Conservation (phyloP, 2,797 vertebrate genomes). For the Apogon hyalosoma region DNA sequence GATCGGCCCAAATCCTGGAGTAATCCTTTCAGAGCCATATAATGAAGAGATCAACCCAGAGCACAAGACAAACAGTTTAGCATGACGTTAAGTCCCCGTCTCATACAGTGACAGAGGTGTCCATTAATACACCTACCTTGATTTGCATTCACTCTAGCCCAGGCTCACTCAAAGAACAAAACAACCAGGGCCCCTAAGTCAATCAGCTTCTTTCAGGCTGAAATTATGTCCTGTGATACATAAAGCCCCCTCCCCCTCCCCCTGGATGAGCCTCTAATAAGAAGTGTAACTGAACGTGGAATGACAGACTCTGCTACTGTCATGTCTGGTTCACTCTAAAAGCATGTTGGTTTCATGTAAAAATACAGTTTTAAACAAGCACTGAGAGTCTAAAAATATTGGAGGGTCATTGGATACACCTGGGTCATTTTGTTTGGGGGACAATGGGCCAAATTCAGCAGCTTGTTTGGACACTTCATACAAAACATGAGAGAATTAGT, state of each 20-base stretch:
- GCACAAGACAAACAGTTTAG: slow-evolving; percentile 86
- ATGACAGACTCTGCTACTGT: slow-evolving; percentile 20
- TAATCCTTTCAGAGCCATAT: slow-evolving; percentile 82
- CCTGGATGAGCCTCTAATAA: slow-evolving; percentile 34
- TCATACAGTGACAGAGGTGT: slow-evolving; percentile 81
- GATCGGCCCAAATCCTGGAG: slow-evolving; percentile 82
- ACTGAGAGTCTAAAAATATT: too few relatives aligned
- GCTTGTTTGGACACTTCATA: too few relatives aligned
- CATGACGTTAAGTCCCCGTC: slow-evolving; percentile 75
- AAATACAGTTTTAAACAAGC: too few relatives aligned
- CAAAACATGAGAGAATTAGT: too few relatives aligned
- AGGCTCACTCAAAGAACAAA: slow-evolving; percentile 72
- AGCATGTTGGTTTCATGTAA: too few relatives aligned
- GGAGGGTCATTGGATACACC: too few relatives aligned
- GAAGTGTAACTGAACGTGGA: slow-evolving; percentile 74
- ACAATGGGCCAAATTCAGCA: too few relatives aligned
- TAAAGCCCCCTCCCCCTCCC: slow-evolving; percentile 14
- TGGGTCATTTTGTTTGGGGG: too few relatives aligned
- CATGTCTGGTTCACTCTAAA: background rate
- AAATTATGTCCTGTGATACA: slow-evolving; percentile 43
- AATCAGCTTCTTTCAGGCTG: slow-evolving; percentile 77
- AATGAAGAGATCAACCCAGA: slow-evolving; percentile 89
- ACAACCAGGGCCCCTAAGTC: slow-evolving; percentile 76
- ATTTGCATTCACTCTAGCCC: slow-evolving; percentile 83
- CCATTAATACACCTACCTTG: slow-evolving; percentile 82